Percentiles rank a stretch among this genome's conserved stretches.
Evolutionary conservation across 1,140 invertebrate genomes (phyloP).

Genomic region (Augochlora pura): DNA sequence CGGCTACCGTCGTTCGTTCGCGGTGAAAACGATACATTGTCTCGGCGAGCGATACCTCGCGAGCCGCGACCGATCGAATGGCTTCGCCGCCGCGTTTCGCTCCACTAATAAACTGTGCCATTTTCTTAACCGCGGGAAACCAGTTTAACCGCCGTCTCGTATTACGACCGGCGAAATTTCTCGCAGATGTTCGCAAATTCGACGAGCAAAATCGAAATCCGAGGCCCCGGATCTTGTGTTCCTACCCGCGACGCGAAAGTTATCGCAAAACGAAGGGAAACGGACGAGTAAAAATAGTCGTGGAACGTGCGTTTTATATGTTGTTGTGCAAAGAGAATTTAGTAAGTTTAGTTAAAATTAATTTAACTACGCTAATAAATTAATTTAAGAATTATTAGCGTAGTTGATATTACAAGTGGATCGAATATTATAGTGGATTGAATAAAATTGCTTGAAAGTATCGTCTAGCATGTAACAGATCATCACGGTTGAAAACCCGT

Average conservation of each 20-base stretch:
- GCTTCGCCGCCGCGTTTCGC: slow-evolving; percentile 11
- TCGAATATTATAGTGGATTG: too few relatives aligned
- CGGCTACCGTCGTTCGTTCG: too few relatives aligned
- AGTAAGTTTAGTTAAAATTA: too few relatives aligned
- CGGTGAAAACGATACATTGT: neutral
- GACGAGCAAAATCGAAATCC: neutral
- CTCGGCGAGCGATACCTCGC: neutral
- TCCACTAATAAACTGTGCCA: slow-evolving; percentile 39
- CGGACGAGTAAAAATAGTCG: too few relatives aligned
- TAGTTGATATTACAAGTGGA: too few relatives aligned
- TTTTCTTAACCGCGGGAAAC: slow-evolving; percentile 26
- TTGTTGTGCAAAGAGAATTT: too few relatives aligned
- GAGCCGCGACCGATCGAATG: neutral
- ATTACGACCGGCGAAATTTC: slow-evolving; percentile 1
- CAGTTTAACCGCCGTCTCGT: slow-evolving; percentile 15
- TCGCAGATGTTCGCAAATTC: neutral
- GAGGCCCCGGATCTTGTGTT: neutral
- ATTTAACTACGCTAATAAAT: too few relatives aligned
- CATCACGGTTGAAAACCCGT: neutral
- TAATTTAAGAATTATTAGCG: too few relatives aligned
- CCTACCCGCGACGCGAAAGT: too few relatives aligned
- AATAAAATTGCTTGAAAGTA: neutral
- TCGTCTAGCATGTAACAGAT: neutral
- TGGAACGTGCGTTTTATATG: too few relatives aligned
- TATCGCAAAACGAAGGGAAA: too few relatives aligned